Conservation (phyloP, 2,113 vertebrate genomes). For the Chitala chitala region DNA sequence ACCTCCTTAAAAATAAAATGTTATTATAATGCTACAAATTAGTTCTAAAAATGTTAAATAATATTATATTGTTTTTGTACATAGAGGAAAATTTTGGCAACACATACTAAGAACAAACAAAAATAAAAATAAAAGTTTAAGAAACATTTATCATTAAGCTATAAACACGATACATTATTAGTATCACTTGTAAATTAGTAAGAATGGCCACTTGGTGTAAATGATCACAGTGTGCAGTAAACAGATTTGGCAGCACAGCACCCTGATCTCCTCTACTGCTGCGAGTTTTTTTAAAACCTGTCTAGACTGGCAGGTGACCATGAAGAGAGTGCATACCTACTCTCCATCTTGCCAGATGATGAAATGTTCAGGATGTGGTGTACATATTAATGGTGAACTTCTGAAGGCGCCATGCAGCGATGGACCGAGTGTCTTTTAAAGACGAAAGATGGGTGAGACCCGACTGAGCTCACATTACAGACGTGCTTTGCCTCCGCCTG, state of each 20-base stretch:
- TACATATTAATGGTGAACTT: slow-evolving; percentile 14
- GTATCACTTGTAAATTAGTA: neutral
- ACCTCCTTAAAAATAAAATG: no score
- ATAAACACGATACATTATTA: no score
- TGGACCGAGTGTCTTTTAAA: neutral
- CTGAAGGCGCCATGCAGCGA: neutral
- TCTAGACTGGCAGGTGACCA: slow-evolving; percentile 7
- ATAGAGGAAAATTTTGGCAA: no score
- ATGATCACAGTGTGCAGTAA: neutral
- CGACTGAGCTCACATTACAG: no score
- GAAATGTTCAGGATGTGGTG: neutral
- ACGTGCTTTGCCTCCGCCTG: no score
- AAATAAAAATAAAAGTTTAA: neutral
- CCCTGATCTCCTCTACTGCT: neutral
- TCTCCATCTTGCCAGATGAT: slow-evolving; percentile 15
- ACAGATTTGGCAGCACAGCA: neutral
- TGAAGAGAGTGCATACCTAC: neutral
- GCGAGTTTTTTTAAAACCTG: slow-evolving; percentile 6
- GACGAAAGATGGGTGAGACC: neutral
- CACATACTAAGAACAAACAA: neutral
- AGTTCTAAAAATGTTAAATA: neutral
- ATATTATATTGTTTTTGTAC: neutral
- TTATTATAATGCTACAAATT: no score
- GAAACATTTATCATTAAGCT: neutral
- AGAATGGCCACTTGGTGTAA: neutral